Percentiles rank a stretch among this genome's conserved stretches.
Conservation (phyloP, 1,140 invertebrate species). For the Mylabris phalerata region DNA sequence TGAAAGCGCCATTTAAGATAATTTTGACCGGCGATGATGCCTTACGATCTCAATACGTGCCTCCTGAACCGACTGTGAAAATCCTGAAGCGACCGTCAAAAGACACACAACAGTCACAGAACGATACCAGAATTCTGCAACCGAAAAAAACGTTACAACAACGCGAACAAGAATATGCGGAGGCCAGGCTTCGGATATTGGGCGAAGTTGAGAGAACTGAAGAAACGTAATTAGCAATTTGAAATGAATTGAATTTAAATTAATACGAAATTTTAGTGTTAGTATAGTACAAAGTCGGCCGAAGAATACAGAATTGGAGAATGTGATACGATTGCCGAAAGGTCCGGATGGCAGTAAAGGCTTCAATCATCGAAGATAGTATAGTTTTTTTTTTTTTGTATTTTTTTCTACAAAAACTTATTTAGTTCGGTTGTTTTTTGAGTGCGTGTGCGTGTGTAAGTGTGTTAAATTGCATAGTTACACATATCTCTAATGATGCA, state of each 20-base stretch:
- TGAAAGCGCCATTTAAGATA: slow-evolving; percentile 33
- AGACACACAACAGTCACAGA: slow-evolving; percentile 46
- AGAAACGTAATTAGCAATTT: slow-evolving; percentile 47
- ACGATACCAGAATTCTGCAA: slow-evolving; percentile 59
- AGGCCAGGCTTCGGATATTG: slow-evolving; percentile 74
- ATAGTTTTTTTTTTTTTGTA: neutral
- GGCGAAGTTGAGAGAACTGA: slow-evolving; percentile 71
- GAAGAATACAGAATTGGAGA: slow-evolving; percentile 21
- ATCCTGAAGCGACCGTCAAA: slow-evolving; percentile 69
- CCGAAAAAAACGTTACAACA: slow-evolving; percentile 80
- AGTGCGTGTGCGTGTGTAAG: neutral
- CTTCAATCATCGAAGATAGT: slow-evolving; percentile 53
- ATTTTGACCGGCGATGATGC: slow-evolving; percentile 40
- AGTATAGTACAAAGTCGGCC: slow-evolving; percentile 34
- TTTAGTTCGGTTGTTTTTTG: too few species aligned
- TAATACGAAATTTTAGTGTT: slow-evolving; percentile 23
- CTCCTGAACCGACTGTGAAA: slow-evolving; percentile 70
- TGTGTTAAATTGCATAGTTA: too few species aligned
- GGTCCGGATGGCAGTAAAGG: slow-evolving; percentile 54
- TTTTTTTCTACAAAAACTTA: too few species aligned
- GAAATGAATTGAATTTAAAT: neutral
- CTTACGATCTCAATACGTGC: slow-evolving; percentile 43
- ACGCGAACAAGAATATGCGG: slow-evolving; percentile 80
- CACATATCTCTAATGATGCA: too few species aligned
- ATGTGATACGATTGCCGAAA: slow-evolving; percentile 48